These are phyloP conservation scores for Arenaria interpres DNA, from an alignment of 2,113 vertebrate species.

Conservation along the genomic window DNA sequence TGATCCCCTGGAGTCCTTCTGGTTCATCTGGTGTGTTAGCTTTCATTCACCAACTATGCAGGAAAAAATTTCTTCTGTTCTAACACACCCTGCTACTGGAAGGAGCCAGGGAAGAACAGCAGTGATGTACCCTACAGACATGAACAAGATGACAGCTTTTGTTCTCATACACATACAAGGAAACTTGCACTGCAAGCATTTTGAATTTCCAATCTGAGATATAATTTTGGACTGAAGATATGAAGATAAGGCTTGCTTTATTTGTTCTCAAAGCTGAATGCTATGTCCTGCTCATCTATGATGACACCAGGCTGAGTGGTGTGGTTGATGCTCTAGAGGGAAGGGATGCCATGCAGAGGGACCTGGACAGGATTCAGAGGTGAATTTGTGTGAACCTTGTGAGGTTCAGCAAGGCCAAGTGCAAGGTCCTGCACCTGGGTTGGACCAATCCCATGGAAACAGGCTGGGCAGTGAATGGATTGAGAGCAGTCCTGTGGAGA, in stretches of 20 bases:
- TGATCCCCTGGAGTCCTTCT: neutral
- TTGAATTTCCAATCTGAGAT: neutral
- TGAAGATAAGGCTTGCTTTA: neutral
- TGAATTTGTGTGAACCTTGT: too few species aligned
- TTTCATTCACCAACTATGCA: neutral
- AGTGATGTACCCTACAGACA: neutral
- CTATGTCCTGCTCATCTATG: neutral
- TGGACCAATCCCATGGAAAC: neutral
- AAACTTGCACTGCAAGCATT: neutral
- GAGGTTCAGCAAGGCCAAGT: neutral
- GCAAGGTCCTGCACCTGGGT: neutral
- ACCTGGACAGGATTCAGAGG: neutral
- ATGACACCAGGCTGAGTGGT: neutral
- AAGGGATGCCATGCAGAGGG: neutral
- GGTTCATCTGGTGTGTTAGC: neutral
- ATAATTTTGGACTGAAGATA: neutral
- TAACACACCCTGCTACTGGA: neutral
- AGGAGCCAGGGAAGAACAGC: neutral
- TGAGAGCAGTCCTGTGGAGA: neutral
- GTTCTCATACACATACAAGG: neutral
- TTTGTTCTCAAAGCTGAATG: neutral
- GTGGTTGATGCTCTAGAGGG: accelerated
- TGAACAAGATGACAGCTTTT: neutral
- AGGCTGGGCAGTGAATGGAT: neutral
- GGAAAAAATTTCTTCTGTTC: neutral